A percentile compares a stretch with the other conserved stretches of the same genome.
phyloP scores from a whole-genome alignment of 2,797 vertebrate genomes.

The Zonotrichia albicollis region DNA sequence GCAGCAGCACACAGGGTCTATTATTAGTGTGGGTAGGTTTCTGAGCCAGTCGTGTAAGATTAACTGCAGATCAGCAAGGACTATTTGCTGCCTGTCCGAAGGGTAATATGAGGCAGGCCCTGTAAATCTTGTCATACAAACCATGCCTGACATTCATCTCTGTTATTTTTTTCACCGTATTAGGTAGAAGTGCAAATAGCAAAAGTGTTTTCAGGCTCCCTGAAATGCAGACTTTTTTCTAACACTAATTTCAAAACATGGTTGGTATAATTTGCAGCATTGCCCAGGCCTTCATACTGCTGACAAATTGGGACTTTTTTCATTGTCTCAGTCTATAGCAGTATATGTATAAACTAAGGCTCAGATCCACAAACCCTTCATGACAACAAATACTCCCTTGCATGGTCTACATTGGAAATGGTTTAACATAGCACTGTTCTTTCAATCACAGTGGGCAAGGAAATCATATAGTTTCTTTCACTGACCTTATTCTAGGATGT shows the following conservation, averaged over 20 bases:
- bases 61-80: constrained; percentile 76
- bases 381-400: neutral
- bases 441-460: neutral
- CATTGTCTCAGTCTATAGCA: neutral
- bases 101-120: constrained; percentile 71
- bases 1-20: constrained; percentile 50
- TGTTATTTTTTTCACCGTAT: constrained; percentile 56
- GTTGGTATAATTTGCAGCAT: neutral
- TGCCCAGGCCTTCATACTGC: neutral
- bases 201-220: neutral
- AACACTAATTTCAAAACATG: neutral
- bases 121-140: constrained; percentile 57
- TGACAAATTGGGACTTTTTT: neutral
- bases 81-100: constrained; percentile 76
- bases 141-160: constrained; percentile 47
- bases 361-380: neutral
- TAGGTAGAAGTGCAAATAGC: constrained; percentile 43
- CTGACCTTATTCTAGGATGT: neutral
- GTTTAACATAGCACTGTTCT: neutral
- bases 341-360: neutral
- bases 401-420: neutral
- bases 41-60: constrained; percentile 70
- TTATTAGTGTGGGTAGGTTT: constrained; percentile 77
- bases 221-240: constrained; percentile 23
- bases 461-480: neutral